Base-by-base conservation (phyloP, 2,797 vertebrate genomes). In the Florisuga fusca region DNA sequence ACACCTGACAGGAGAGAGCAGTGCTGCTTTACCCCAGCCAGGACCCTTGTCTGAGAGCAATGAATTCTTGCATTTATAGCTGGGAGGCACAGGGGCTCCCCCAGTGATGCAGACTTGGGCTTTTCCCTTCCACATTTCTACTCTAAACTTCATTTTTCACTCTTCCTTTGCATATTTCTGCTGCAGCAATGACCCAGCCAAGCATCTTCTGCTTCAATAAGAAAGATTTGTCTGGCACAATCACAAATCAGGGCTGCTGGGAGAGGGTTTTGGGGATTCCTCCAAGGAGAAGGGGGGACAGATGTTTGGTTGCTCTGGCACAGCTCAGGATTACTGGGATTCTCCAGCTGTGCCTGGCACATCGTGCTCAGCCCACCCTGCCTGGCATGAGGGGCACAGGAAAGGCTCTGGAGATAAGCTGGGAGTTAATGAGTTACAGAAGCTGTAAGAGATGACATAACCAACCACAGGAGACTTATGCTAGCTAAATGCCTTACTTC, bases 401-500 rank as follows among this genome's bases (percentile, higher is more conserved):
- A 58, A n/a, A 61, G 80, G 61, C 7, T 87, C 87, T 51, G 22
- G 74, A 77, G 90, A 91, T 90, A 91, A 88, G 80, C 62, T 18
- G 33, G 2, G 2, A n/a, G 94, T 83, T 91, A 95, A 95, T 88
- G 81, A 95, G 68, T 91, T 74, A 62, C 23, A 53, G 87, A 79
- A 33, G 63, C 73, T 7, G 27, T 9, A 18, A 50, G 69, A 21
- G 48, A 2, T 75, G 88, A 91, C 1, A 48, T 61, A 36, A 78
- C 29, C 41, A 4, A 17, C 25, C 31, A 2, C 31, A 7, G 66
- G 34, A 69, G 34, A 12, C 57, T 57, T 9, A 5, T 0, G 26
- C 38, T 29, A 50, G 16, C 21, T 36, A 25, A 59, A 33, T 5
- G 25, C 46, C 2, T 41, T 25, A 6, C 48, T 66, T 6, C 23